Evolutionary conservation across 2,797 vertebrate species (phyloP).

Genomic region (Simalia tracyae): DNA sequence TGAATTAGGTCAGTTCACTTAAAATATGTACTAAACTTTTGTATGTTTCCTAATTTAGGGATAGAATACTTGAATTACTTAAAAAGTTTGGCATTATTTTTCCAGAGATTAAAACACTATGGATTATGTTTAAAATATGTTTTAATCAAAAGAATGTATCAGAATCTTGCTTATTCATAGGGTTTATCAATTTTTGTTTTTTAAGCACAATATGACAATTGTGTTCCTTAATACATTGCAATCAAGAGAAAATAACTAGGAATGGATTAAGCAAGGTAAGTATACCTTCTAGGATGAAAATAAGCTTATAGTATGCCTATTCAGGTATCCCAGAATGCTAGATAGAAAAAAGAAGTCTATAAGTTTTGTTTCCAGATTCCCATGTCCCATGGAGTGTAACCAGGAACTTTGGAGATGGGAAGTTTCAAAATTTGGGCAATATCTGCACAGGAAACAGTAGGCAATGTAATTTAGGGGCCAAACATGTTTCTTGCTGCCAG

Average conservation of each 20-base stretch:
- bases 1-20: neutral
- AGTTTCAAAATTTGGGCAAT: neutral
- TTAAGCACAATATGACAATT: neutral
- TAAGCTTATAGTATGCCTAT: neutral
- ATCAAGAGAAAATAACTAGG: neutral
- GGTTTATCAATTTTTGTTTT: neutral
- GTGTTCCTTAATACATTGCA: neutral
- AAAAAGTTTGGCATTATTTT: neutral
- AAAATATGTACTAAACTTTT: neutral
- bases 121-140: neutral
- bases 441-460: neutral
- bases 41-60: neutral
- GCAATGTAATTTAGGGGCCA: neutral
- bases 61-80: neutral
- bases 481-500: neutral
- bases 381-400: neutral
- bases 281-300: neutral
- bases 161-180: neutral
- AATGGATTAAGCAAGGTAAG: neutral
- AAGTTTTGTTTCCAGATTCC: neutral
- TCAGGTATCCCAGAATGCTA: neutral
- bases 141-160: neutral
- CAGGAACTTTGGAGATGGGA: neutral
- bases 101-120: neutral
- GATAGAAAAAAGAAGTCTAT: neutral